Base-by-base conservation (phyloP, 23 tunicate species). In the Ascidia mentula region DNA sequence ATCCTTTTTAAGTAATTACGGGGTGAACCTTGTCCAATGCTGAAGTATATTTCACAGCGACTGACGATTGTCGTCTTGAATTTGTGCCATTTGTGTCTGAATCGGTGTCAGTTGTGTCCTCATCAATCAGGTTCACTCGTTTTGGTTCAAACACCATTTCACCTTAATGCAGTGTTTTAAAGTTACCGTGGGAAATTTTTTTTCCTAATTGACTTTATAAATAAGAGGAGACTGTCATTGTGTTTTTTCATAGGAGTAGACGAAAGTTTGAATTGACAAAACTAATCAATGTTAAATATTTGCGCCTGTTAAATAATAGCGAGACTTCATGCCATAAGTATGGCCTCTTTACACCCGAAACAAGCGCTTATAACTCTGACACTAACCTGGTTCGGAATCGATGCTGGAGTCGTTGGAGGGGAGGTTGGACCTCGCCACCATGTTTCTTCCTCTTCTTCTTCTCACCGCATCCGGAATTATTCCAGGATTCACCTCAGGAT, bases 41-140 rank as follows among this genome's bases (percentile, higher is more conserved):
- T 26, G 65, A 5, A 9, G 89, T 77, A 26, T 80, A 83, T 37
- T 85, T 85, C 60, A 81, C 26, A 28, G 89, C 89, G 34, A 40
- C 45, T 53, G 65, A 53, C 7, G 65, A 3, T 1, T 82, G 89
- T 17, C 36, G 36, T 36, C 82, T 70, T 0, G 28, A 40, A 34
- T 40, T 45, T 9, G 61, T 37, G 18, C 40, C 46, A 22, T 85
- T 79, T 5, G 40, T 78, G 78, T 90, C 96, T 18, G 96, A 79
- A 59, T 90, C 96, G 6, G 96, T 90, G 65, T 90, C 96, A 35
- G 96, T 90, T 26, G 96, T 84, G 72, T 84, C 89, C 15, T 90
- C 89, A 45, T 84, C 89, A 18, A 60, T 46, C 60, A 37, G 2
- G 2, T 26, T 20, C 24, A 28, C 22, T 20, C 65, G 65, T 53